phyloP scores from a whole-genome alignment of 1,140 invertebrate species.

The Pantala flavescens region DNA sequence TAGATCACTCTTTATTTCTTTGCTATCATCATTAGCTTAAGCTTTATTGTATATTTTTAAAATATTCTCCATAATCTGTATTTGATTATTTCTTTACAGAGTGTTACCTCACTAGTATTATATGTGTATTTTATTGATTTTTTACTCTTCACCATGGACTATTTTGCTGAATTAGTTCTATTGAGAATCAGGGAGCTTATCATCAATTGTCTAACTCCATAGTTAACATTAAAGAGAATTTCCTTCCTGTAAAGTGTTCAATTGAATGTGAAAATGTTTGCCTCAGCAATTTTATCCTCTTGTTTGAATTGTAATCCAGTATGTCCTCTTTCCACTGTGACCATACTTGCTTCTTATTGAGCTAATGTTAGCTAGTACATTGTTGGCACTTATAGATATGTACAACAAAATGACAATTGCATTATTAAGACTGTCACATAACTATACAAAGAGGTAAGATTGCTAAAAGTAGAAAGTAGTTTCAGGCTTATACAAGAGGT shows the following conservation, averaged over 20 bases:
- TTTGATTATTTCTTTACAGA: not conserved
- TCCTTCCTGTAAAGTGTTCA: no score
- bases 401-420: not conserved
- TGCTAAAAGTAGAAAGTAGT: not conserved
- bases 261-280: not conserved
- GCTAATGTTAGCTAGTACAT: not conserved
- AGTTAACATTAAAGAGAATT: no score
- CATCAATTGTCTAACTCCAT: no score
- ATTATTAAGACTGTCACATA: conserved; percentile 1
- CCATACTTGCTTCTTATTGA: not conserved
- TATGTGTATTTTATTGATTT: not conserved
- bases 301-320: not conserved
- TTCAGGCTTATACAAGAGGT: not conserved
- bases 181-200: no score
- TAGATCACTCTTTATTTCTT: not conserved
- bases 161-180: no score
- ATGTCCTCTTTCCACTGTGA: not conserved
- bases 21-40: not conserved
- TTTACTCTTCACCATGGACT: not conserved
- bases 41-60: not conserved
- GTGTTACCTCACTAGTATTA: not conserved
- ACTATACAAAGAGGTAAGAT: no score
- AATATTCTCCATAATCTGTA: not conserved
- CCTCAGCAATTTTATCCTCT: not conserved
- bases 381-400: not conserved